phyloP scores from a whole-genome alignment of 2,888 invertebrate species.

The Megastigmus dorsalis region DNA sequence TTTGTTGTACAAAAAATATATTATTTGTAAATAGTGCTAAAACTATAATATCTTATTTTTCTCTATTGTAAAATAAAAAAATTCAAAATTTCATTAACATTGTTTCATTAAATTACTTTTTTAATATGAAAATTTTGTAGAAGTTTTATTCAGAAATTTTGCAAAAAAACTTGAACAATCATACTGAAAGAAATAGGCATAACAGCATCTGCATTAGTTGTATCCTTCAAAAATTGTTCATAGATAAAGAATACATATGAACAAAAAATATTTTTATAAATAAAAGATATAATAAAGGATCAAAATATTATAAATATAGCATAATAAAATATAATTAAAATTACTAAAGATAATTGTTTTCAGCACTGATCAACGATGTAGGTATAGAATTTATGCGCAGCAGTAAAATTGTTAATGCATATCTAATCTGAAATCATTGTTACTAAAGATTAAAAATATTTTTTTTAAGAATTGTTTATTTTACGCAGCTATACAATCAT shows the following conservation, averaged over 20 bases:
- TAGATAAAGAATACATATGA: no score
- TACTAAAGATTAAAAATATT: slow-evolving; percentile 27
- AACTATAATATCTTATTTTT: background rate
- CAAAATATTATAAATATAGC: background rate
- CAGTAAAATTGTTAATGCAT: slow-evolving; percentile 35
- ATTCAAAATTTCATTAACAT: background rate
- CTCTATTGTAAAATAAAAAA: background rate
- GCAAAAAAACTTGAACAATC: background rate
- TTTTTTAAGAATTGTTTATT: slow-evolving; percentile 50
- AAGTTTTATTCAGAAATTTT: background rate
- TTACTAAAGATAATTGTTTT: background rate
- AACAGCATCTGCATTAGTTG: no score
- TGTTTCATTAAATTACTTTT: background rate
- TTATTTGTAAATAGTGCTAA: background rate
- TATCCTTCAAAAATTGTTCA: no score
- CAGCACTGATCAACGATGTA: background rate
- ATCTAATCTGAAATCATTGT: slow-evolving; percentile 40
- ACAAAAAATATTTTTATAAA: no score
- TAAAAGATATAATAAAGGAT: background rate
- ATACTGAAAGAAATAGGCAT: no score
- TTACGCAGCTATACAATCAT: slow-evolving; percentile 43
- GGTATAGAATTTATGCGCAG: background rate
- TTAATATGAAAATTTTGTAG: background rate
- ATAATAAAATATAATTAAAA: background rate
- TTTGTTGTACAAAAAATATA: slow-evolving; percentile 5